Evolutionary conservation across 2,797 vertebrate species (phyloP), one percentile per base, ranked within the genome.

Genomic region (Poeciliopsis paucimaculata): DNA sequence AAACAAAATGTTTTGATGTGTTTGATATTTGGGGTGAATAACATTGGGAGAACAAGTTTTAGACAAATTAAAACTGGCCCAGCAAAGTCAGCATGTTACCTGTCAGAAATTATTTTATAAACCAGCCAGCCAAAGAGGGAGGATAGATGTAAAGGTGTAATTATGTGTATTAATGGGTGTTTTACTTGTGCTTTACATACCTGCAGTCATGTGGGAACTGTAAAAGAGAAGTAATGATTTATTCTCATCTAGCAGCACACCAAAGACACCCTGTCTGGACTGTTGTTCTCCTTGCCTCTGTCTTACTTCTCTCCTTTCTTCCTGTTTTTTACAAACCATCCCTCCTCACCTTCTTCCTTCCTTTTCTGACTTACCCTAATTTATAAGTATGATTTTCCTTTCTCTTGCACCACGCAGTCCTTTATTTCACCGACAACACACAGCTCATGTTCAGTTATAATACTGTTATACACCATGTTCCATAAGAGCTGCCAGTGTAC

Each of bases 21-120:
- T 80, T 11, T 72, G 72, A 77, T 81, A 80, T 77, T 39, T 79
- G 74, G 73, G 60, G 77, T 80, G 84, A 86, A 84, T 88, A 81
- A 88, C 79, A 88, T 39, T 82, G 86, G 85, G 83, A 88, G 73
- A 82, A 87, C 84, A 70, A 64, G 75, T 41, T 57, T 80, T 90
- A 81, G 83, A 93, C 91, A 71, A 92, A 84, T 89, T 87, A 88
- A 92, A 91, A 89, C 79, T 81, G 72, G 82, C 79, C 78, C 88
- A 84, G 81, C 72, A 79, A 76, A 76, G 75, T 46, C 43, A 76
- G 55, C 41, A 47, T 28, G 57, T 47, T 75, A 73, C 73, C 53
- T 11, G 75, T 88, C 85, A 75, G 41, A 41, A 75, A 86, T 87
- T 75, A 87, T 78, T 45, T 7, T 62, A 51, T 39, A 70, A 73